These are phyloP conservation scores for Dusona sp. DNA, from an alignment of 2,888 invertebrate species.

Conservation along the genomic window DNA sequence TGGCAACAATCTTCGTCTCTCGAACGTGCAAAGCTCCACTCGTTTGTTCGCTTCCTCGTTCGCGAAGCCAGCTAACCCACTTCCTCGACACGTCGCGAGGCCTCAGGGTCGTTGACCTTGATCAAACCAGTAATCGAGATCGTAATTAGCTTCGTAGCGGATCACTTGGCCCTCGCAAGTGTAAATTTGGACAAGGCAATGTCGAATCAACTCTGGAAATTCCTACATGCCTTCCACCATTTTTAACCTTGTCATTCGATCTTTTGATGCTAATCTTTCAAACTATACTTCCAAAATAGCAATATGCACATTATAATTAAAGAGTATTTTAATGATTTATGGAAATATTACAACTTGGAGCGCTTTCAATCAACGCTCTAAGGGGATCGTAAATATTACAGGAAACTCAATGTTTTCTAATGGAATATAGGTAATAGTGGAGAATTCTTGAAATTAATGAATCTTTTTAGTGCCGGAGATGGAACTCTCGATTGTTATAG, in stretches of 20 bases:
- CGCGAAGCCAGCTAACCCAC: conserved; percentile 73
- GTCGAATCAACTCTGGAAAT: conserved; percentile 6
- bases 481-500: not conserved
- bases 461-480: not conserved
- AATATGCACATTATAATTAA: not conserved
- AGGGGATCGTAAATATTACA: not conserved
- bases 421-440: not conserved
- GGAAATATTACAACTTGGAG: not conserved
- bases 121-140: conserved; percentile 39
- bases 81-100: conserved; percentile 61
- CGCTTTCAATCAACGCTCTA: not conserved
- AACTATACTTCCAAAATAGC: not conserved
- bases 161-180: conserved; percentile 38
- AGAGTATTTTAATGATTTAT: not conserved
- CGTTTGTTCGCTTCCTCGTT: conserved; percentile 71
- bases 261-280: not conserved
- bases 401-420: not conserved
- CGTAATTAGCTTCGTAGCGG: conserved; percentile 36
- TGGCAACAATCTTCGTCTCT: not conserved
- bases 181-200: conserved; percentile 11
- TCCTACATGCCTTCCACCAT: not conserved
- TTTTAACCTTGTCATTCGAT: not conserved
- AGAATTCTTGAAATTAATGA: not conserved
- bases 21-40: conserved; percentile 47
- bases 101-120: conserved; percentile 64